Evolutionary conservation across 1,140 invertebrate species (phyloP).

Genomic region (Drosophila bocki): DNA sequence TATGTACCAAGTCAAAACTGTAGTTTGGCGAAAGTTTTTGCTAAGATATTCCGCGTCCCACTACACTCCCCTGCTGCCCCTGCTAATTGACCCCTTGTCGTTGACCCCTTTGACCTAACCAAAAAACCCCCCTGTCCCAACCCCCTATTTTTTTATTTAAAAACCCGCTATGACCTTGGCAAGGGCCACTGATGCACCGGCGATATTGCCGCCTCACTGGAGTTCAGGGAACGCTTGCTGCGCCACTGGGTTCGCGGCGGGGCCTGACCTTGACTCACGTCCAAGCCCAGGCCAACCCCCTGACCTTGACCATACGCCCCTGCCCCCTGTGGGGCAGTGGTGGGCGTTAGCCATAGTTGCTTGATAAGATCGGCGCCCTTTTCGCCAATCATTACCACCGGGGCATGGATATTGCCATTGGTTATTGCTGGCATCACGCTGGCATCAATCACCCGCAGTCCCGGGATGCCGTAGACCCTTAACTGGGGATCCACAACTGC

Average conservation of each 20-base stretch:
- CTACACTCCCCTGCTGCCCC: slow-evolving; percentile 11
- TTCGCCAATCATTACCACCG: slow-evolving; percentile 96
- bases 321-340: slow-evolving; percentile 12
- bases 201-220: slow-evolving; percentile 4
- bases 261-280: slow-evolving; percentile 5
- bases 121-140: not conserved
- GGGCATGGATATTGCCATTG: slow-evolving; percentile 94
- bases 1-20: not conserved
- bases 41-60: slow-evolving; percentile 31
- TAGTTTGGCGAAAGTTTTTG: slow-evolving; percentile 25
- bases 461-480: slow-evolving; percentile 90
- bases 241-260: slow-evolving; percentile 47
- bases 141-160: not conserved
- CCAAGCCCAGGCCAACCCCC: not conserved
- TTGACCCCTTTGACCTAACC: slow-evolving; percentile 3
- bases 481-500: slow-evolving; percentile 93
- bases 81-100: not conserved
- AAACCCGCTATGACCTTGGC: slow-evolving; percentile 57
- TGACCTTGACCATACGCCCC: slow-evolving; percentile 5
- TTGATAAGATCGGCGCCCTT: slow-evolving; percentile 95
- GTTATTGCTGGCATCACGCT: slow-evolving; percentile 88
- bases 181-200: slow-evolving; percentile 57
- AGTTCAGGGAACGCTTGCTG: slow-evolving; percentile 28
- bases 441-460: slow-evolving; percentile 87
- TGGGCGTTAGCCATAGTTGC: slow-evolving; percentile 87